Evolutionary conservation across 2,113 vertebrate species (phyloP), one percentile per base, ranked within the genome.

Genomic region (Amblyopsis rosae): DNA sequence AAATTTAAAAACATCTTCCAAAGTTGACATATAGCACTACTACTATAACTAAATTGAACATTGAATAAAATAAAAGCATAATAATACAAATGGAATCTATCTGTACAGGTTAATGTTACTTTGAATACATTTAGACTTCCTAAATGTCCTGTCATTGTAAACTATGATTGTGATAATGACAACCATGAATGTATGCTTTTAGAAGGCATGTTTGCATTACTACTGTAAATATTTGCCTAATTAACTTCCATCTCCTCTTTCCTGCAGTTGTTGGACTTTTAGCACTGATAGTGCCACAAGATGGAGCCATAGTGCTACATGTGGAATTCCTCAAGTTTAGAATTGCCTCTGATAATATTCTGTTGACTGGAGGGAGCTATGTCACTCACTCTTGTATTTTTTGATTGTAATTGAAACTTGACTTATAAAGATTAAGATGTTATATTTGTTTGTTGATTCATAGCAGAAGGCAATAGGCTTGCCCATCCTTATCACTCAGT

Each of bases 221-320:
- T 19, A 8, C 53, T 41, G 35, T 41, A 41, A 41, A 41, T 41
- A 6, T 6, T 41, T 41, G 6, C 35, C 35, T 41, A 41, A 41
- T 41, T 32, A 47, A 49, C 16, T 10, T 53, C 2, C 0, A 3
- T 79, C 17, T 86, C 1, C 53, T 73, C 66, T 72, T 15, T 11
- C 8, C 41, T 72, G 15, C 80, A 92, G 91, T 85, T 92, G 45
- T 70, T 92, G 83, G 91, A 92, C 71, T 91, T 91, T 75, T 92
- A 89, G 65, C 66, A 46, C 8, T 9, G 5, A 6, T 9, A 13
- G 35, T 3, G 54, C 83, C 91, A 90, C 77, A 69, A 85, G 91
- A 85, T 88, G 88, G 87, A 70, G 86, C 84, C 84, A 87, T 64
- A 86, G 81, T 0, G 68, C 71, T 65, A 49, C 46, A 49, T 26